Evolutionary conservation across 92 coral and sea anemone genomes (phyloP), one percentile per base, ranked within the genome.

Genomic region (Porites rus): DNA sequence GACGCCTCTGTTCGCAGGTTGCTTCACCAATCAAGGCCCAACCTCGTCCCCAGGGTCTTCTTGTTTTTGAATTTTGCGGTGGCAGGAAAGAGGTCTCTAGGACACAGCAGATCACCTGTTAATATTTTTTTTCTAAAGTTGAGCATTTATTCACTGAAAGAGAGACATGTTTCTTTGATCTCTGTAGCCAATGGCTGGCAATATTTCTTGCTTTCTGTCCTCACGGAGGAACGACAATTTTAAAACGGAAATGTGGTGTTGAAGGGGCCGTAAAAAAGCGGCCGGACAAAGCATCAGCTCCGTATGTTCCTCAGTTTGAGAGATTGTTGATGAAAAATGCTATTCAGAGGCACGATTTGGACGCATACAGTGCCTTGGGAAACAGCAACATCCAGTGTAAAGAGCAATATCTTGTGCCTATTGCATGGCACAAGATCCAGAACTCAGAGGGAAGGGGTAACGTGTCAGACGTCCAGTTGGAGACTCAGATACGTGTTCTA

Each of bases 391-490:
- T 80, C 68, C 43, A 88, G 22, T 96, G 99, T 78, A 86, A 80
- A 20, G 99, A 94, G 21, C 69, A 65, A 67, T 92, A 92, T 58
- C 69, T 86, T n/a, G 86, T 96, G 25, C 95, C 95, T 10, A 92
- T 96, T 1, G 95, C 92, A 11, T 96, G 98, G 99, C 99, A 96
- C 76, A 86, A 94, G 72, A 84, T 96, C 63, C 25, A 91, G 51
- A 78, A 90, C 78, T 67, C 92, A 14, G 65, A 65, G 72, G 93
- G 94, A 43, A 69, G 38, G 63, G 96, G 98, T 54, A 86, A 89
- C 13, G 94, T 94, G 7, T 81, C 91, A 3, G 93, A 84, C 62
- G 79, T 75, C 65, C 85, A 70, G 69, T 72, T 94, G 72, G 89
- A 88, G n/a, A 82, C 87, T 20, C 95, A 92, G 65, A 84, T 93